phyloP scores from a whole-genome alignment of 2,888 invertebrate species.

The Flabesymbios commensalis region DNA sequence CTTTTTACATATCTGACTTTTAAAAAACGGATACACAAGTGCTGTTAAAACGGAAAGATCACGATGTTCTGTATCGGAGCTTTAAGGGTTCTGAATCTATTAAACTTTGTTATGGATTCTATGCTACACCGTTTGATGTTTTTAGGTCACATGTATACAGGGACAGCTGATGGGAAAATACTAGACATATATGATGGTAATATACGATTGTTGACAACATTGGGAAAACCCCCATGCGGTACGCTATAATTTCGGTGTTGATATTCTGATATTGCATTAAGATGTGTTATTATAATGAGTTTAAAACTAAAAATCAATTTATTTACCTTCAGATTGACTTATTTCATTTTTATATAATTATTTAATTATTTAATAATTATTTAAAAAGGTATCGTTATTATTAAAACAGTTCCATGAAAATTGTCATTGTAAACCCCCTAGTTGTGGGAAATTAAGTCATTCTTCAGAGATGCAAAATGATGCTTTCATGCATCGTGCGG shows the following conservation, averaged over 20 bases:
- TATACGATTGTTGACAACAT: slow-evolving; percentile 41
- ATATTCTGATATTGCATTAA: too few species aligned
- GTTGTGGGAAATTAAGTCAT: too few species aligned
- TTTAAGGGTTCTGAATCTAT: too few species aligned
- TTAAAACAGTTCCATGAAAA: too few species aligned
- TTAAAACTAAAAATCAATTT: too few species aligned
- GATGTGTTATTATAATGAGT: too few species aligned
- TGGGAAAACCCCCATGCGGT: slow-evolving; percentile 58
- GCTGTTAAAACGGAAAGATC: not conserved
- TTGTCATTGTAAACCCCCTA: too few species aligned
- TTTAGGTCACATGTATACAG: slow-evolving; percentile 75
- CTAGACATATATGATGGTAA: slow-evolving; percentile 48
- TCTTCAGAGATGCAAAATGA: too few species aligned
- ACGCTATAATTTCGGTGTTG: too few species aligned
- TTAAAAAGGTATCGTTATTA: too few species aligned
- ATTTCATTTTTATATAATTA: not conserved
- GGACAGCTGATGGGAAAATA: slow-evolving; percentile 64
- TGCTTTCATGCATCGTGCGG: too few species aligned
- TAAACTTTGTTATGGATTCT: not conserved
- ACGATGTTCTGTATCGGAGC: too few species aligned
- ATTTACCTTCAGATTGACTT: not conserved
- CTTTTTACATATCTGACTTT: not conserved
- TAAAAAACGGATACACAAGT: not conserved
- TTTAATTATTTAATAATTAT: not conserved
- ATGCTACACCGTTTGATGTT: not conserved